Conservation (phyloP, 2,797 vertebrate genomes). For the Acestrorhynchus altus region DNA sequence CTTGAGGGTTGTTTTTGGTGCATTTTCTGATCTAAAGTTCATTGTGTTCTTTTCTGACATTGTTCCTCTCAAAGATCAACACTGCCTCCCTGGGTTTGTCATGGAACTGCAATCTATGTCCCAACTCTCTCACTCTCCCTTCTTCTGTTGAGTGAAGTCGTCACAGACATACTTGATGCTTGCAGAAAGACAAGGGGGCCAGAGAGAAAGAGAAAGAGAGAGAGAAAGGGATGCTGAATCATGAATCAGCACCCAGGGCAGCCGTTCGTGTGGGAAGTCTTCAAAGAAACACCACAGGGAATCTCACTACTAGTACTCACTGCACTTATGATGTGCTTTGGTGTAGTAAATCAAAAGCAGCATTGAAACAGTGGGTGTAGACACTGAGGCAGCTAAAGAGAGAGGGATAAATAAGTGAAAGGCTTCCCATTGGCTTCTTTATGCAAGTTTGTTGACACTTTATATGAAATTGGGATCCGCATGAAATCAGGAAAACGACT, state of each 20-base stretch:
- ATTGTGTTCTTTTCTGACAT: constrained; percentile 14
- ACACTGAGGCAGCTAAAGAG: constrained; percentile 37
- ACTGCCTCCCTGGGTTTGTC: constrained; percentile 69
- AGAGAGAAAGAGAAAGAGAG: constrained; percentile 28
- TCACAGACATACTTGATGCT: constrained; percentile 27
- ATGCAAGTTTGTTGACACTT: constrained; percentile 42
- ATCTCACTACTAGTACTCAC: constrained; percentile 44
- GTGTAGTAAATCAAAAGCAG: constrained; percentile 48
- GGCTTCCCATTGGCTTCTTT: constrained; percentile 25
- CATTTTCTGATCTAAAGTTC: neutral
- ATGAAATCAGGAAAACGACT: constrained; percentile 32
- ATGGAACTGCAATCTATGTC: constrained; percentile 52
- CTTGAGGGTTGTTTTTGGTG: neutral
- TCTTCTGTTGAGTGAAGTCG: constrained; percentile 16
- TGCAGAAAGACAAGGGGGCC: neutral
- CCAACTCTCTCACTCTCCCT: constrained; percentile 12
- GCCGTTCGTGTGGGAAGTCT: constrained; percentile 56
- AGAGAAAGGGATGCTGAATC: constrained; percentile 44
- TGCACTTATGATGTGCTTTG: constrained; percentile 51
- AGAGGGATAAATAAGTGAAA: constrained; percentile 46
- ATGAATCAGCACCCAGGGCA: constrained; percentile 58
- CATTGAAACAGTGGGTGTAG: constrained; percentile 34
- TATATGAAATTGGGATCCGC: constrained; percentile 40
- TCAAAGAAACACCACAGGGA: constrained; percentile 54
- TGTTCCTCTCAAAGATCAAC: constrained; percentile 63